Conservation (phyloP, 2,113 vertebrate genomes). For the Columba livia region DNA sequence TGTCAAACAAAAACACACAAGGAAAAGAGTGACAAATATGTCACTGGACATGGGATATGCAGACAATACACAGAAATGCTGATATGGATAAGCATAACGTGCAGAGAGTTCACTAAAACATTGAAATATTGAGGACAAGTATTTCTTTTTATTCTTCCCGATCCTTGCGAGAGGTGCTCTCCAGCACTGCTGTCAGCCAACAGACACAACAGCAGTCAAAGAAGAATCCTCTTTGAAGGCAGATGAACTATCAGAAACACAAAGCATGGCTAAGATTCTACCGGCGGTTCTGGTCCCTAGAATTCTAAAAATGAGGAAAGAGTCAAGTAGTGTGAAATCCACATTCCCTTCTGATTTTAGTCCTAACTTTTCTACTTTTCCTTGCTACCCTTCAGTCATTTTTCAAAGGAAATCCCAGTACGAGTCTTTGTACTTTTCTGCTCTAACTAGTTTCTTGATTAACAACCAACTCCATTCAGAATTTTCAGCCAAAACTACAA, state of each 20-base stretch:
- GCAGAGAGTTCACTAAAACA: neutral
- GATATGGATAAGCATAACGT: neutral
- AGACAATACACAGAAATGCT: neutral
- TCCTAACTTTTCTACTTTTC: neutral
- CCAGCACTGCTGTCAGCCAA: neutral
- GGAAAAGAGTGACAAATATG: neutral
- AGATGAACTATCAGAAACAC: neutral
- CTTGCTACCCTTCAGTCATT: neutral
- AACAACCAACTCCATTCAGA: neutral
- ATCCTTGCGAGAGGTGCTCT: neutral
- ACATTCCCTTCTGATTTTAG: neutral
- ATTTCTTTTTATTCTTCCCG: neutral
- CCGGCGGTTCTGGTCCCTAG: neutral
- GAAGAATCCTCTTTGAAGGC: neutral
- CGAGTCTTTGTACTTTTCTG: neutral
- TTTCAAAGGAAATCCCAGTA: neutral
- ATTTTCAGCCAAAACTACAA: neutral
- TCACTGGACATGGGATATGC: neutral
- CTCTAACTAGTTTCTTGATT: neutral
- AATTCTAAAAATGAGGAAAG: neutral
- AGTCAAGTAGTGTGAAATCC: neutral
- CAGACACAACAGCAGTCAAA: neutral
- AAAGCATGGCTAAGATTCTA: neutral
- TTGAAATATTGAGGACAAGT: neutral
- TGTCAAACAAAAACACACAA: slow-evolving; percentile 20